Conservation (phyloP, 2,113 vertebrate genomes). For the Ptilonorhynchus violaceus region DNA sequence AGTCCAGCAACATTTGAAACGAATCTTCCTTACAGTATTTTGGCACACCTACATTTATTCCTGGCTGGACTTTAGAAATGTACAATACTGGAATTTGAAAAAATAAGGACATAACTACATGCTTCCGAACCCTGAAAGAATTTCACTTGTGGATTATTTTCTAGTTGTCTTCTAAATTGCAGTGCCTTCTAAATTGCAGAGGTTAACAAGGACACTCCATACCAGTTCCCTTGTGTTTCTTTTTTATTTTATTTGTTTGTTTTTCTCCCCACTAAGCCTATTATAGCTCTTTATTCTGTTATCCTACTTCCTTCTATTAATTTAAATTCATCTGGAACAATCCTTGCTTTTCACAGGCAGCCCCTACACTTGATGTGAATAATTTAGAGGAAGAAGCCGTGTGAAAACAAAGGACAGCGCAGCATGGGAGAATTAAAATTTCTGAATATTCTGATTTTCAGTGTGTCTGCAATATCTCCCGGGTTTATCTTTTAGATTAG, state of each 20-base stretch:
- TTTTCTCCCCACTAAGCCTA: rapidly evolving
- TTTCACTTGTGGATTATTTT: neutral
- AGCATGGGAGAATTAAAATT: neutral
- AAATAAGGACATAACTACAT: neutral
- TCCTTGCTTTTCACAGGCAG: neutral
- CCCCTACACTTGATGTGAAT: neutral
- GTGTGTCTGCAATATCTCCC: neutral
- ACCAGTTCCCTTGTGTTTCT: rapidly evolving
- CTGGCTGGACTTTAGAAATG: neutral
- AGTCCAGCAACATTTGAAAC: slow-evolving; percentile 12
- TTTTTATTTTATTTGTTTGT: neutral
- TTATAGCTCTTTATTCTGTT: neutral
- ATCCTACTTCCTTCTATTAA: neutral
- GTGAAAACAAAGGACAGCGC: neutral
- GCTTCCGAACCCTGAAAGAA: neutral
- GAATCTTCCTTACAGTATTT: neutral
- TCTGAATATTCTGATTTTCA: neutral
- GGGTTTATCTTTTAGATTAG: neutral
- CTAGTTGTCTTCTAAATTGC: neutral
- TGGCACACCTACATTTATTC: neutral
- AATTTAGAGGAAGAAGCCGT: neutral
- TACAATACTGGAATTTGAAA: neutral
- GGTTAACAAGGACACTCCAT: neutral
- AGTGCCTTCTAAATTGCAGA: neutral
- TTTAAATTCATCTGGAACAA: neutral